A percentile compares a stretch with the other conserved stretches of the same genome.
These are phyloP conservation scores for Eupithecia insigniata DNA, from an alignment of 2,888 invertebrate genomes.

Conservation along the genomic window DNA sequence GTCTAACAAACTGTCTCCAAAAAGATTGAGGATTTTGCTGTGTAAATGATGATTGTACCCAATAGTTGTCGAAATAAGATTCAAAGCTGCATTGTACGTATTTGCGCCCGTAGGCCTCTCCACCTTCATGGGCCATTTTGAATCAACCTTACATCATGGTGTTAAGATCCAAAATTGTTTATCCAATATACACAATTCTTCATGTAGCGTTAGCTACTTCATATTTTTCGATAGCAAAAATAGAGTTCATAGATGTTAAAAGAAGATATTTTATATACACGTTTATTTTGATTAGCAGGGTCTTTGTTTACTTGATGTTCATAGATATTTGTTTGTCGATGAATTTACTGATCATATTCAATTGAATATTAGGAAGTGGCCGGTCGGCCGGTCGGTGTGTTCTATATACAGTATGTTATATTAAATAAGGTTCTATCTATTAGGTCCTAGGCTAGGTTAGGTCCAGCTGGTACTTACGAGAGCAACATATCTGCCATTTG, in stretches of 20 bases:
- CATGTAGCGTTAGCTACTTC: conserved; percentile 29
- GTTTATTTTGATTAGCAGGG: conserved; percentile 32
- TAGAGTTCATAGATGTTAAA: conserved; percentile 27
- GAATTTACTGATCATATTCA: conserved; percentile 5
- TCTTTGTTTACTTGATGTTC: conserved; percentile 22
- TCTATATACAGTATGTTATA: conserved; percentile 41
- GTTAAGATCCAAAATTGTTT: not conserved
- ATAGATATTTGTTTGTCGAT: conserved; percentile 23
- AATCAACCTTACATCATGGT: not conserved
- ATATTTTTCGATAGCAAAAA: conserved; percentile 36
- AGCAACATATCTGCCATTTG: conserved; percentile 40
- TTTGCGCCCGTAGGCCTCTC: not conserved
- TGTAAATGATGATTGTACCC: not conserved
- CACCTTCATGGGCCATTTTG: not conserved
- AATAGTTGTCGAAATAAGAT: not conserved
- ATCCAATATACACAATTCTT: conserved; percentile 10
- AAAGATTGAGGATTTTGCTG: not conserved
- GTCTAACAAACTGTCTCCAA: not conserved
- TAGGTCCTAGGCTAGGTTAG: conserved; percentile 23
- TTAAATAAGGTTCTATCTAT: conserved; percentile 21
- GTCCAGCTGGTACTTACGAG: conserved; percentile 31
- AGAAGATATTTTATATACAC: conserved; percentile 34
- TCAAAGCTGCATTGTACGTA: not conserved
- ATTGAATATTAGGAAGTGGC: not conserved
- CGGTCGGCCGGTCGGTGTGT: conserved; percentile 35